Base-by-base conservation (phyloP, 2,797 vertebrate genomes). In the Smutsia gigantea region DNA sequence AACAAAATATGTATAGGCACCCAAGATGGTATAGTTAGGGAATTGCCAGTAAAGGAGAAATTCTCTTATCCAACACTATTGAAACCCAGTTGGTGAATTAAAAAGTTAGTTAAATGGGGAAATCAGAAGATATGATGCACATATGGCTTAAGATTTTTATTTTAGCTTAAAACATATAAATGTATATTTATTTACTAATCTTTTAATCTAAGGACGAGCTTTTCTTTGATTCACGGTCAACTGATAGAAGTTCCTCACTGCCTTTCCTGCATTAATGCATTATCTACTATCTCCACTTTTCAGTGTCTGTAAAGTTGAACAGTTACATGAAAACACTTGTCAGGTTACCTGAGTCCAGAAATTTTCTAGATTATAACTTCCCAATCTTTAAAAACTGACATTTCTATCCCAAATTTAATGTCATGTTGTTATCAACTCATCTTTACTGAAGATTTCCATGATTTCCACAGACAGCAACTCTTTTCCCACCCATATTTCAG, bases 401-500 rank as follows among this genome's bases (percentile, higher is more conserved):
- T 83, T 23, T 31, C 11, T 87, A 18, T 69, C 66, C 19, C 39
- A n/a, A 85, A 57, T 85, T 89, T 93, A 72, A 57, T 79, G 39
- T 39, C 75, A 57, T 72, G 12, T 71, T 90, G 95, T 90, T 92
- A 96, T 93, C 19, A 90, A 34, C 53, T 95, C 68, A 66, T 23
- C 71, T 90, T 89, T 87, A 51, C 49, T 71, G 29, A 88, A 95
- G 15, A 0, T 18, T 85, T 94, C 17, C 23, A 46, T 68, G 18
- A 68, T 96, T 96, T 78, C 57, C 19, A 55, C 78, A 96, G 94
- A 81, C 59, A 89, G 34, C 46, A 93, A 66, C 6, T 86, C 29
- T 79, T 87, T 93, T 27, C 34, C 17, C 5, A 86, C 29, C 53
- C 27, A 46, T 46, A 59, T 66, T 66, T 85, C 79, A 87, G 23